Evolutionary conservation across 2,113 vertebrate genomes (phyloP).

Genomic region (Mastomys natalensis): DNA sequence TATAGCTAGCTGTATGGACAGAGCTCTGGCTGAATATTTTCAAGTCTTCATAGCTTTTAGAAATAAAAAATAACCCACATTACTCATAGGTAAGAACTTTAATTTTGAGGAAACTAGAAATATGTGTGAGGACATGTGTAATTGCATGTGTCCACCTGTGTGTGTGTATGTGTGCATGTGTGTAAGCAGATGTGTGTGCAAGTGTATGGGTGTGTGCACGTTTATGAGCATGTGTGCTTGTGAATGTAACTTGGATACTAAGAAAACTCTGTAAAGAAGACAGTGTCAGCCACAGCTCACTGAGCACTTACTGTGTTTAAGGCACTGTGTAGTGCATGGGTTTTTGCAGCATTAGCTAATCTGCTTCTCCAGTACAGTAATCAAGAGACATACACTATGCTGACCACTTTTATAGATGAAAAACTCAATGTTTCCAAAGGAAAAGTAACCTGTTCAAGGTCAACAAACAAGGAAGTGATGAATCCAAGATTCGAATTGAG

Average conservation of each 20-base stretch:
- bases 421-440: conserved; percentile 18
- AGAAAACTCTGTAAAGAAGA: background rate
- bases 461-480: background rate
- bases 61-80: background rate
- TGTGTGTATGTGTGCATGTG: background rate
- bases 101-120: background rate
- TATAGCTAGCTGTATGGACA: background rate
- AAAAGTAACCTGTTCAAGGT: background rate
- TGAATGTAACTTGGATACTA: background rate
- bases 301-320: background rate
- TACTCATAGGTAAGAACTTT: background rate
- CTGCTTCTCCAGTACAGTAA: background rate
- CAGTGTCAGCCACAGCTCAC: fast-evolving
- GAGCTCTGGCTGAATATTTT: conserved; percentile 29
- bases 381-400: background rate
- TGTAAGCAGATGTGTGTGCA: background rate
- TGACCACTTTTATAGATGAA: background rate
- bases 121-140: background rate
- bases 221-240: background rate
- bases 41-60: conserved; percentile 9
- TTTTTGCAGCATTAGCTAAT: background rate
- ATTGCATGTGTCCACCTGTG: background rate
- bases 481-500: background rate
- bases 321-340: fast-evolving
- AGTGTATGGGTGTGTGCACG: background rate